A percentile compares a stretch with the other conserved stretches of the same genome.
Conservation (phyloP, 2,888 invertebrate species). For the Leistus spinibarbis region DNA sequence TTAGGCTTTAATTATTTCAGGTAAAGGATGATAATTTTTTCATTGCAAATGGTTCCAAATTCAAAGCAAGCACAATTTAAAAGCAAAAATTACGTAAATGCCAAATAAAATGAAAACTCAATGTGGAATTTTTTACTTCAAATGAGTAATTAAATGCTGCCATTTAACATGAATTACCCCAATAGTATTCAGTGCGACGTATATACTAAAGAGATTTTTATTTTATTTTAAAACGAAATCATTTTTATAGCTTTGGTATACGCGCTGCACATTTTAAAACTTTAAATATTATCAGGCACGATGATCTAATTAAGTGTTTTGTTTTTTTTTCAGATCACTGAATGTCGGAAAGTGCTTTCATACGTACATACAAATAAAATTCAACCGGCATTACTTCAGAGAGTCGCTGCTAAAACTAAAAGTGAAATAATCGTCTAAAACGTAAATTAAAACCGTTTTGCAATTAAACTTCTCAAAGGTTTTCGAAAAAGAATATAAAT, state of each 20-base stretch:
- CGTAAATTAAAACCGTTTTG: background rate
- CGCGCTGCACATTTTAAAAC: background rate
- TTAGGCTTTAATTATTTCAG: too few species aligned
- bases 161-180: too few species aligned
- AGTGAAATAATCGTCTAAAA: background rate
- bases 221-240: background rate
- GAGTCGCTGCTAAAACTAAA: background rate
- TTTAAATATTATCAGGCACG: background rate
- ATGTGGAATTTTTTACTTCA: too few species aligned
- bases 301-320: background rate
- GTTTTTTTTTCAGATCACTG: background rate
- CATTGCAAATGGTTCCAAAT: too few species aligned
- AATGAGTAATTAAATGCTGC: too few species aligned
- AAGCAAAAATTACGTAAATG: too few species aligned
- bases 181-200: too few species aligned
- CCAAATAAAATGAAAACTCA: too few species aligned
- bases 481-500: background rate
- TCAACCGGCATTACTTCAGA: background rate
- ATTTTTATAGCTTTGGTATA: background rate
- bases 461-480: background rate
- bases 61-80: too few species aligned
- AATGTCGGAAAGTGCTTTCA: background rate
- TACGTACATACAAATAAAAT: background rate
- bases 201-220: too few species aligned
- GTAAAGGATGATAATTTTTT: too few species aligned